Base-by-base conservation (phyloP, 1,140 invertebrate genomes). In the Scaptomyza hsui region DNA sequence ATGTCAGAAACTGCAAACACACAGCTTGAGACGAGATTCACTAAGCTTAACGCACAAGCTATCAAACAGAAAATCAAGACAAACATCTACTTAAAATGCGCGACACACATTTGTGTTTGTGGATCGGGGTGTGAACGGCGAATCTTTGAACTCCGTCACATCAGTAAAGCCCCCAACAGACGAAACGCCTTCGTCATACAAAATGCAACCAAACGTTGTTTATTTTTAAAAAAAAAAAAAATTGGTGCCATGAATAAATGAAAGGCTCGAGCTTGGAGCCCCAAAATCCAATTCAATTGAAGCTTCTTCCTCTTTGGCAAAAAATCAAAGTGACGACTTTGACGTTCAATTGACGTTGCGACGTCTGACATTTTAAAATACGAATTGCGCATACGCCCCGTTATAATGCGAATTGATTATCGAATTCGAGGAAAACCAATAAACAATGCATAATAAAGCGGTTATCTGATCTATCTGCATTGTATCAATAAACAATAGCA, bases 71-170 rank as follows among this genome's bases (percentile, higher is more conserved):
- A 55, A 82, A 82, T 26, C 29, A 26, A 52, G 39, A 63, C 60
- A 77, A 75, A 79, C 42, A 56, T 59, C 74, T 49, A 81, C 78
- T 86, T 86, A 69, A 88, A 82, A 86, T 86, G 78, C 82, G 51
- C 78, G 77, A 80, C 81, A 86, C 77, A 86, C 75, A 55, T 55
- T 75, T 63, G 60, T 71, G 26, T 41, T 75, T 64, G 65, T 61
- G 56, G 48, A 78, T 44, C 59, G 57, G 70, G 71, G 67, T 75
- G 81, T 77, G 73, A 80, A 68, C 68, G 72, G 49, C 60, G 41
- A 57, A 75, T 78, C 79, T 85, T 76, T 79, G 52, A 79, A 76
- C 63, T 55, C 45, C 45, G n/a, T 26, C 24, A 37, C 24, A 53
- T 47, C 10, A 21, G 35, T 41, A 13, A 53, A 47, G 26, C 57